These are phyloP conservation scores for Glaucopsyche alexis DNA, from an alignment of 2,888 invertebrate species.

Conservation along the genomic window DNA sequence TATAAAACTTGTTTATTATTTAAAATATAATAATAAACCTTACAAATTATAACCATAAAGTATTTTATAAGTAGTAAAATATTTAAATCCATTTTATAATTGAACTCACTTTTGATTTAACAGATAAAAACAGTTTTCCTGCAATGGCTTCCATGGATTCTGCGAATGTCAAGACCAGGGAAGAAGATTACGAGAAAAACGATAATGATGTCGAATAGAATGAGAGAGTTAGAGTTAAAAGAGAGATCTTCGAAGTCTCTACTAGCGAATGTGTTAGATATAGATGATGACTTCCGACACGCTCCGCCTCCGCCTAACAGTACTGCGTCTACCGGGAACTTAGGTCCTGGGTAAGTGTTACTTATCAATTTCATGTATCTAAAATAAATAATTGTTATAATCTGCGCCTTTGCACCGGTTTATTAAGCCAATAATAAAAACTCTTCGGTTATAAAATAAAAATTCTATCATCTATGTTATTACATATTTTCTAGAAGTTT, in stretches of 20 bases:
- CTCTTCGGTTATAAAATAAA: too few relatives aligned
- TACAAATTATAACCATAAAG: not conserved
- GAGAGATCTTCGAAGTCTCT: conserved; percentile 96
- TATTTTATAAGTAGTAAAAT: too few relatives aligned
- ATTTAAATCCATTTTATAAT: too few relatives aligned
- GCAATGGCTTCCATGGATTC: conserved; percentile 98
- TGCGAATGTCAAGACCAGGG: conserved; percentile 97
- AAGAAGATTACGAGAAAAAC: conserved; percentile 95
- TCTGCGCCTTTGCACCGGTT: too few relatives aligned
- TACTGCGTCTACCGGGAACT: conserved; percentile 81
- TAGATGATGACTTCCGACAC: conserved; percentile 96
- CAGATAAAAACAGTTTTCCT: conserved; percentile 97
- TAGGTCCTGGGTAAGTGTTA: conserved; percentile 81
- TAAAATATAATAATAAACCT: not conserved
- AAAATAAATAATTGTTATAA: not conserved
- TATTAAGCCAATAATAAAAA: too few relatives aligned
- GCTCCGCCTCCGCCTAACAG: conserved; percentile 83
- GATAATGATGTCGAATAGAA: conserved; percentile 92
- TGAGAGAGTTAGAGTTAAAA: conserved; percentile 95
- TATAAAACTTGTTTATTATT: not conserved
- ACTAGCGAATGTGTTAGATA: conserved; percentile 96
- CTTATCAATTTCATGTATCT: not conserved
- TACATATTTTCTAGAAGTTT: too few relatives aligned
- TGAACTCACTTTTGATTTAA: conserved; percentile 33
- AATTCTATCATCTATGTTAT: too few relatives aligned